Conservation (phyloP, 2,113 vertebrate genomes). For the Varanus komodoensis region DNA sequence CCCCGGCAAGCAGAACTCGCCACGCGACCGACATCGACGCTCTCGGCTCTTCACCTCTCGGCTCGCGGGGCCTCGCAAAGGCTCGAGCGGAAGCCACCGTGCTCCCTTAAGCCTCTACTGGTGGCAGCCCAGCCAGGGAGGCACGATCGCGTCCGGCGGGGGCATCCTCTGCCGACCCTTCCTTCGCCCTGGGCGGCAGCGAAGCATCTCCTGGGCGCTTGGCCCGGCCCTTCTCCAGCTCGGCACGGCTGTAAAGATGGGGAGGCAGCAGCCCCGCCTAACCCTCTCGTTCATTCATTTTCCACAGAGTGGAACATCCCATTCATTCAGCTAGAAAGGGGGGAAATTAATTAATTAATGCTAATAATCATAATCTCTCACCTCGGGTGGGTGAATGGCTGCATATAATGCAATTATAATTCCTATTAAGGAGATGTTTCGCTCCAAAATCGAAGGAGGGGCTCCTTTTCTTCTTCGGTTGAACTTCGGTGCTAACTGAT, state of each 20-base stretch:
- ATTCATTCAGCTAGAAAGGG: conserved; percentile 27
- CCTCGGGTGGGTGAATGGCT: neutral
- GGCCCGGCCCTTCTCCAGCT: neutral
- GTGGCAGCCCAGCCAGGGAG: conserved; percentile 1
- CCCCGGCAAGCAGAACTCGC: neutral
- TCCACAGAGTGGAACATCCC: conserved; percentile 36
- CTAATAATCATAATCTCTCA: neutral
- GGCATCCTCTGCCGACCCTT: neutral
- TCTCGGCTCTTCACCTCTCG: neutral
- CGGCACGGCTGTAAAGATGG: neutral
- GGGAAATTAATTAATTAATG: neutral
- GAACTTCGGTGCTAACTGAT: neutral
- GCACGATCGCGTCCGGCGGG: neutral
- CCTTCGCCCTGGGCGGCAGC: too few species aligned
- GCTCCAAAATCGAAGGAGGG: neutral
- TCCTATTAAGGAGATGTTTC: neutral
- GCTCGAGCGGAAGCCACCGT: neutral
- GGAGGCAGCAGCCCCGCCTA: neutral
- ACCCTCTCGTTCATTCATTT: conserved; percentile 51
- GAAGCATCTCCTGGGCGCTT: neutral
- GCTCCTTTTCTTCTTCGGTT: neutral
- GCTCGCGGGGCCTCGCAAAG: too few species aligned
- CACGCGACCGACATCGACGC: neutral
- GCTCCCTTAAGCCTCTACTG: neutral
- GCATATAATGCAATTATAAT: neutral